Percentiles rank a stretch among this genome's conserved stretches.
phyloP scores from a whole-genome alignment of 2,113 vertebrate genomes.

The Polypterus bichir region DNA sequence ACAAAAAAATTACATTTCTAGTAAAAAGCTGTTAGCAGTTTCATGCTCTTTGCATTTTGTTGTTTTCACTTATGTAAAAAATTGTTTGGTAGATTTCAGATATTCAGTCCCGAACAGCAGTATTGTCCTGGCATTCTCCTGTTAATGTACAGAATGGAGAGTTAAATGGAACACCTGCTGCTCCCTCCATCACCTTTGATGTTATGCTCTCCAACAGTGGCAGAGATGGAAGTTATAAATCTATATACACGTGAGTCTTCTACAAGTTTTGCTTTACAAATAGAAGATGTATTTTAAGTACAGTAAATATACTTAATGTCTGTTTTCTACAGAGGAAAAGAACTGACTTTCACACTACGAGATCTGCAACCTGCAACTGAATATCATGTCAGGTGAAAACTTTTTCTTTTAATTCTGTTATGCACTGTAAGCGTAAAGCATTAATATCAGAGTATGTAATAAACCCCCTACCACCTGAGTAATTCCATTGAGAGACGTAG shows the following conservation, averaged over 20 bases:
- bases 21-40: no score
- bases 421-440: no score
- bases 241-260: constrained; percentile 55
- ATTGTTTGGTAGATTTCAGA: constrained; percentile 43
- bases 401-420: background rate
- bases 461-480: no score
- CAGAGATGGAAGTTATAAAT: constrained; percentile 60
- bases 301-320: background rate
- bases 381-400: constrained; percentile 55
- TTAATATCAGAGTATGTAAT: no score
- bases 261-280: constrained; percentile 10
- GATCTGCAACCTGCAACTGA: constrained; percentile 56
- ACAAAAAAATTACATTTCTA: no score
- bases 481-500: no score
- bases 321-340: constrained; percentile 41
- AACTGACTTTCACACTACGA: constrained; percentile 41
- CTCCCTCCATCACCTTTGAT: constrained; percentile 52
- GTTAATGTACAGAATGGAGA: constrained; percentile 40
- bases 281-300: no score
- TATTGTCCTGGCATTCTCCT: constrained; percentile 57
- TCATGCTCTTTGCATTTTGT: no score
- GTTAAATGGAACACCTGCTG: constrained; percentile 33
- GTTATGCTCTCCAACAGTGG: constrained; percentile 56
- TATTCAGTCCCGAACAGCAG: constrained; percentile 52
- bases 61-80: no score